Conservation (phyloP, 2,113 vertebrate genomes). For the Pygoscelis antarcticus region DNA sequence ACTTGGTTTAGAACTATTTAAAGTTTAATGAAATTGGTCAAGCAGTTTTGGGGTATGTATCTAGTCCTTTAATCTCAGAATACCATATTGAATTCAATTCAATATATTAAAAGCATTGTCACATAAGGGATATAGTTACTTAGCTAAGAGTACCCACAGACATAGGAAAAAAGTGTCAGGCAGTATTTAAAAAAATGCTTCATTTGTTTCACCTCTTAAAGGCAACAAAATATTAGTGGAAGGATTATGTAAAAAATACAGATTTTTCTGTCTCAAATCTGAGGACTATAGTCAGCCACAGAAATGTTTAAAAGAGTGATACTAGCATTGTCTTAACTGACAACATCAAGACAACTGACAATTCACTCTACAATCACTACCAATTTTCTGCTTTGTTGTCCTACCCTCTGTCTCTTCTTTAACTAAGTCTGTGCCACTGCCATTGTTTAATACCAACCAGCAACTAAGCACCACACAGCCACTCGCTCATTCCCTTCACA, state of each 20-base stretch:
- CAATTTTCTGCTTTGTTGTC: background rate
- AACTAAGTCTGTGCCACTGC: background rate
- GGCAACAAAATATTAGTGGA: background rate
- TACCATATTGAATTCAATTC: background rate
- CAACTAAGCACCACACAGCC: too few relatives aligned
- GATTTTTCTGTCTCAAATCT: background rate
- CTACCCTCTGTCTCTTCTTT: background rate
- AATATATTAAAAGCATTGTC: background rate
- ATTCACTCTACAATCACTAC: background rate
- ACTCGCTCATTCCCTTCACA: too few relatives aligned
- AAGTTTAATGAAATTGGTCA: background rate
- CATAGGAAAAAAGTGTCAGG: background rate
- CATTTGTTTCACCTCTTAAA: background rate
- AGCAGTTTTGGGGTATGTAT: background rate
- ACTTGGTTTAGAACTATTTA: background rate
- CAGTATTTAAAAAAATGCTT: background rate
- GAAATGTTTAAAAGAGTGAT: background rate
- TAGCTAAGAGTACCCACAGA: background rate
- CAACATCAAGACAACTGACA: background rate
- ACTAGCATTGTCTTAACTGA: background rate
- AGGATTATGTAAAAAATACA: background rate
- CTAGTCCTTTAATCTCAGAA: background rate
- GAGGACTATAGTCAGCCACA: background rate
- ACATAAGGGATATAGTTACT: background rate
- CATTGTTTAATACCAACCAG: too few relatives aligned